These are phyloP conservation scores for Rhynchotus rufescens DNA, from an alignment of 2,797 vertebrate species.

Conservation along the genomic window DNA sequence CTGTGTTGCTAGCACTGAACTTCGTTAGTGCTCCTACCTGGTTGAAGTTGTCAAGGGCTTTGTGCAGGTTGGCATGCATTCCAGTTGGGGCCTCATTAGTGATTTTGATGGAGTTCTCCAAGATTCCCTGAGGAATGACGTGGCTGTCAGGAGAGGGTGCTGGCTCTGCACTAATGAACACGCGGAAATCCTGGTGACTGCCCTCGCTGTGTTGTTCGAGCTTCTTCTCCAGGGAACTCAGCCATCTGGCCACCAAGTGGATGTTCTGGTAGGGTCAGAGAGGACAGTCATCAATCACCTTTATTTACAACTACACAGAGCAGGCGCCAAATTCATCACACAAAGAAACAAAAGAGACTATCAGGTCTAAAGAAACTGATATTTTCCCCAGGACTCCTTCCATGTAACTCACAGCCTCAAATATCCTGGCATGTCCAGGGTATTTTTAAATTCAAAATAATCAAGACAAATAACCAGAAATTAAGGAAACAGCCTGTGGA, in stretches of 20 bases:
- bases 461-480: background rate
- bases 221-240: conserved; percentile 89
- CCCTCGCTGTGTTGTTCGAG: conserved; percentile 86
- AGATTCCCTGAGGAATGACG: conserved; percentile 93
- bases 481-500: background rate
- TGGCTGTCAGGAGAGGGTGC: conserved; percentile 86
- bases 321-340: background rate
- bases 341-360: background rate
- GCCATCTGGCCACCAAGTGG: conserved; percentile 94
- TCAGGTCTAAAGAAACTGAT: background rate
- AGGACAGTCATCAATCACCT: background rate
- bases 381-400: background rate
- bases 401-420: background rate
- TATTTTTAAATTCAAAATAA: background rate
- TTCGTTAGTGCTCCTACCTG: conserved; percentile 80
- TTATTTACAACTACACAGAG: background rate
- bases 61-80: conserved; percentile 94
- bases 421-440: background rate
- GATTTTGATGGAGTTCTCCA: conserved; percentile 95
- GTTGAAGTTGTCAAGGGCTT: conserved; percentile 94
- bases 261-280: conserved; percentile 86
- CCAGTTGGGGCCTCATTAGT: conserved; percentile 92
- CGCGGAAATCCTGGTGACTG: conserved; percentile 86
- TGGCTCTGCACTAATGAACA: conserved; percentile 94
- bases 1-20: fast-evolving